Evolutionary conservation across 2,797 vertebrate species (phyloP).

Genomic region (Melanotaenia maccullochi): DNA sequence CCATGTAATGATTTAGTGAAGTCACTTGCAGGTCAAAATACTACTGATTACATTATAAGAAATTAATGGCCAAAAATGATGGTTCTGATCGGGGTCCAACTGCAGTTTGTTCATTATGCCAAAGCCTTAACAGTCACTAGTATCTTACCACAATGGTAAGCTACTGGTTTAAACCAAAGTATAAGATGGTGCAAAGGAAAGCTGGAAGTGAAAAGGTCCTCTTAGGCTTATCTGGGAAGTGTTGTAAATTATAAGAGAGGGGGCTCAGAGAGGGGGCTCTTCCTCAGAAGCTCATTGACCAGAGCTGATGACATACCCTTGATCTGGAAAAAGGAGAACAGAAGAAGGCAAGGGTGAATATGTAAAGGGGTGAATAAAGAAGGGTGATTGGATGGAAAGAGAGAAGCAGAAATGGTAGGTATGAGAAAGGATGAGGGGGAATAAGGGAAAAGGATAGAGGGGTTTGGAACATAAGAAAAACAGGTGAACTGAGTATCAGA

Average conservation of each 20-base stretch:
- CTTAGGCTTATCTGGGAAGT: too few species aligned
- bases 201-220: too few species aligned
- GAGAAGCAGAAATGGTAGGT: background rate
- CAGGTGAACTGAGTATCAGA: background rate
- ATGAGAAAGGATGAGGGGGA: background rate
- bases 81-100: background rate
- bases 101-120: too few species aligned
- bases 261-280: too few species aligned
- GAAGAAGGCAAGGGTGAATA: background rate
- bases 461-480: background rate
- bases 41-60: background rate
- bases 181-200: too few species aligned
- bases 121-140: too few species aligned
- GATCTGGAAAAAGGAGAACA: background rate
- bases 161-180: too few species aligned
- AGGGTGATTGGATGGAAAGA: background rate
- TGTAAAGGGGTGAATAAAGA: background rate
- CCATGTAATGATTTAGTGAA: background rate
- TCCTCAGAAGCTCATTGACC: background rate
- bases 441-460: too few species aligned
- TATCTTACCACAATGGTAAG: too few species aligned
- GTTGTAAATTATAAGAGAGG: too few species aligned
- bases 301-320: background rate
- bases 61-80: background rate
- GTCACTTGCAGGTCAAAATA: background rate